These are phyloP conservation scores for Eupithecia pulchellata DNA, from an alignment of 2,888 invertebrate species.

Conservation along the genomic window DNA sequence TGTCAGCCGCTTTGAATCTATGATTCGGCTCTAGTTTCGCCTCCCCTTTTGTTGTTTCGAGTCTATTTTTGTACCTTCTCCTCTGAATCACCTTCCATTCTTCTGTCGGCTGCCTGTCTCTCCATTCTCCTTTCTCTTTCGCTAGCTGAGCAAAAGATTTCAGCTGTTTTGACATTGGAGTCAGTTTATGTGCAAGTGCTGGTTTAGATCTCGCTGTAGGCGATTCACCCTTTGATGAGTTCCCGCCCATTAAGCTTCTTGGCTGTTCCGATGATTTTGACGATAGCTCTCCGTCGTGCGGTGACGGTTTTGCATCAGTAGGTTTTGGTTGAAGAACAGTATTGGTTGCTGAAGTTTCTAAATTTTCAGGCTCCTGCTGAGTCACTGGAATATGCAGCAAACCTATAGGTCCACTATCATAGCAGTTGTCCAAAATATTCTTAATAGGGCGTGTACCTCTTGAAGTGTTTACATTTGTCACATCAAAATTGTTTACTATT, in stretches of 20 bases:
- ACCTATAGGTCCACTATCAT: slow-evolving; percentile 4
- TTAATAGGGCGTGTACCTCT: neutral
- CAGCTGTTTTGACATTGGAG: neutral
- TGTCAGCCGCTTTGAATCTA: too few species aligned
- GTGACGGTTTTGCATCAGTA: neutral
- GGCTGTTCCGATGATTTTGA: too few species aligned
- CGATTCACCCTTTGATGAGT: neutral
- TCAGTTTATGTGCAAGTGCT: neutral
- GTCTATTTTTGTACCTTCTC: too few species aligned
- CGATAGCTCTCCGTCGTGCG: too few species aligned
- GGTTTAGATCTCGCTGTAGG: neutral
- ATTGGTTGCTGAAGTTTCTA: neutral
- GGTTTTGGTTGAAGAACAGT: neutral
- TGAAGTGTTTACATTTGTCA: slow-evolving; percentile 4
- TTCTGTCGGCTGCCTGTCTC: slow-evolving; percentile 4
- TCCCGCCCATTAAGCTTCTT: too few species aligned
- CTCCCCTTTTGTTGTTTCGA: too few species aligned
- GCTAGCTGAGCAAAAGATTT: slow-evolving; percentile 16
- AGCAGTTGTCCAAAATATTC: neutral
- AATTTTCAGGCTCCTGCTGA: neutral
- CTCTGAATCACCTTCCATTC: slow-evolving; percentile 82
- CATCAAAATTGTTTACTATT: slow-evolving; percentile 17
- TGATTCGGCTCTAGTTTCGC: too few species aligned
- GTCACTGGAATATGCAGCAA: slow-evolving; percentile 8
- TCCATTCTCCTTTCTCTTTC: slow-evolving; percentile 8